A percentile compares a stretch with the other conserved stretches of the same genome.
Conservation (phyloP, 2,888 invertebrate genomes). For the Eupithecia tripunctaria region DNA sequence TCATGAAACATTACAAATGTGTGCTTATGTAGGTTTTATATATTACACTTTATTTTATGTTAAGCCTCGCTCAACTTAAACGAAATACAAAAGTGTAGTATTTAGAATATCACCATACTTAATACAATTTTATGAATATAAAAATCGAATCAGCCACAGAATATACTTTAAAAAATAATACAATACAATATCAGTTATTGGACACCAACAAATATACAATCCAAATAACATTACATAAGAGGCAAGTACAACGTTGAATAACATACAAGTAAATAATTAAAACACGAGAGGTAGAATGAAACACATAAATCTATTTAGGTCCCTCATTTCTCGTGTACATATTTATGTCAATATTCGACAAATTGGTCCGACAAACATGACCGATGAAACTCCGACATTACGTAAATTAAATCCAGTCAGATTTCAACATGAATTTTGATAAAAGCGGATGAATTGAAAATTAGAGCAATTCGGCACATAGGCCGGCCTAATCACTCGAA, state of each 20-base stretch:
- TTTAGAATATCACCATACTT: background rate
- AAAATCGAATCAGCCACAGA: too few relatives aligned
- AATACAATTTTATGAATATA: background rate
- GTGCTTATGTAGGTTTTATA: too few relatives aligned
- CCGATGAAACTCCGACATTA: conserved; percentile 16
- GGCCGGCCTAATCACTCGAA: background rate
- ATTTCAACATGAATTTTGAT: conserved; percentile 12
- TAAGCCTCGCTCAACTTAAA: background rate
- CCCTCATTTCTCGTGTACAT: background rate
- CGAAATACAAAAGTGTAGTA: too few relatives aligned
- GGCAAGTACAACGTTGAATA: too few relatives aligned
- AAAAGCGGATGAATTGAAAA: conserved; percentile 9
- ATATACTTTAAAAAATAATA: too few relatives aligned
- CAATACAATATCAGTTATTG: too few relatives aligned
- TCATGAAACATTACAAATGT: too few relatives aligned
- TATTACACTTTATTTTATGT: too few relatives aligned
- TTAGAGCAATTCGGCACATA: conserved; percentile 11
- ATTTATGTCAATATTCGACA: conserved; percentile 7
- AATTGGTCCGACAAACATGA: conserved; percentile 19
- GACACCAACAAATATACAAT: too few relatives aligned
- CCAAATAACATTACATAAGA: too few relatives aligned
- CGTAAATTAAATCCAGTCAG: conserved; percentile 19
- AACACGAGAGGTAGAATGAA: background rate
- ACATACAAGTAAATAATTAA: too few relatives aligned
- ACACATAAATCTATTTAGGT: background rate